Evolutionary conservation across 2,888 invertebrate species (phyloP), one percentile per base, ranked within the genome.

Genomic region (Axea sp.): DNA sequence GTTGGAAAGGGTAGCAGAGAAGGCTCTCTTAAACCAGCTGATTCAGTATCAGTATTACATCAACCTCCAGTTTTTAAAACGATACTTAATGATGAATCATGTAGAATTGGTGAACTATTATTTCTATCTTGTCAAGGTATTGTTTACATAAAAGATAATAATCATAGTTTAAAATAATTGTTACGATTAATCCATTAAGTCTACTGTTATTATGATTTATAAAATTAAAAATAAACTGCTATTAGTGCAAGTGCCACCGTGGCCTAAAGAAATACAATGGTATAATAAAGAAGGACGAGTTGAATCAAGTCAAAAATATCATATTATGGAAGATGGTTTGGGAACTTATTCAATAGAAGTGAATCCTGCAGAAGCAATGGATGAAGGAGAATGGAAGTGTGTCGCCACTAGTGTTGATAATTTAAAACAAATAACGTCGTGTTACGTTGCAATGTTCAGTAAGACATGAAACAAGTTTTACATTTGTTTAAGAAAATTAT

Each of bases 321-420:
- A 92, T 80, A 88, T 93, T 19, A 89, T 93, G 81, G 95, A 95
- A 84, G 95, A 96, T 85, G 96, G 96, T 1, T 90, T 95, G 35
- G 96, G 96, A 22, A 93, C 94, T 26, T 94, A 94, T 85, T 91
- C 93, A 83, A 87, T 96, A 53, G 93, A 95, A 85, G 91, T 95
- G 3, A 91, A 91, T 76, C 91, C 92, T 0, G 91, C 94, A 0
- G 95, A 95, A 88, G 93, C 94, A 76, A 90, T 91, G 31, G 96
- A 96, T 83, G 95, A 95, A 79, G 96, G 96, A 8, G 95, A 95
- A 85, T 96, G 95, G 95, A 96, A 96, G 86, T 95, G 95, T 83
- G 94, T 95, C 6, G 95, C 95, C 3, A 93, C 93, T 8, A 95
- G 93, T 84, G 88, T 90, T 7, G 93, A 93, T 33, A 94, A 94